A percentile compares a stretch with the other conserved stretches of the same genome.
These are phyloP conservation scores for Oriolus oriolus DNA, from an alignment of 2,113 vertebrate species.

Conservation along the genomic window DNA sequence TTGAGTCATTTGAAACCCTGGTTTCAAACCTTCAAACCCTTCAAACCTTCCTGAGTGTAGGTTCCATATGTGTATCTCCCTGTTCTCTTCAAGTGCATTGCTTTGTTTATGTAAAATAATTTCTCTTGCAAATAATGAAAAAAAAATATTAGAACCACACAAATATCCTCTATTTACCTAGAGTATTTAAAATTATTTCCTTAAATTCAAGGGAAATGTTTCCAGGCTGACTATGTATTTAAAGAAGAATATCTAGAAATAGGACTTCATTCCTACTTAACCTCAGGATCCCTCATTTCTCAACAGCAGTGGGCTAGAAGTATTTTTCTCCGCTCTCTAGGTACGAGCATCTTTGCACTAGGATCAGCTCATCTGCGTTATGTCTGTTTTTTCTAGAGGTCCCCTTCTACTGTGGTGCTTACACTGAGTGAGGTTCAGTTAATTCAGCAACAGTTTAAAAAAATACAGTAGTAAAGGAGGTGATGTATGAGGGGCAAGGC, in stretches of 20 bases:
- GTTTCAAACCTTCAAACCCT: too few species aligned
- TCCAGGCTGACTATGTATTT: not conserved
- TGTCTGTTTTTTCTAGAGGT: not conserved
- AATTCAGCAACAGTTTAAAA: not conserved
- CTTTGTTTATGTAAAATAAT: not conserved
- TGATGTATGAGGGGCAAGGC: not conserved
- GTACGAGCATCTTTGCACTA: not conserved
- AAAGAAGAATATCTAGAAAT: not conserved
- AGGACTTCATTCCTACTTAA: not conserved
- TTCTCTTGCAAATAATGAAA: not conserved
- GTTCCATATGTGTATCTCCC: not conserved
- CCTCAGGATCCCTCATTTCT: not conserved
- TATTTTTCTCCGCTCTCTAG: not conserved
- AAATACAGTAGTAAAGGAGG: not conserved
- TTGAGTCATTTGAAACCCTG: not conserved
- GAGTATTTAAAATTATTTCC: not conserved
- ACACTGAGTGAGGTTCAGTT: not conserved
- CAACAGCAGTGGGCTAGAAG: not conserved
- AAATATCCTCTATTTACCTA: fast-evolving
- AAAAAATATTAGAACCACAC: not conserved
- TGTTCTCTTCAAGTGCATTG: not conserved
- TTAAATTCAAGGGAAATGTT: not conserved
- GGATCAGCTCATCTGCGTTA: not conserved
- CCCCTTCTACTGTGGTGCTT: not conserved
- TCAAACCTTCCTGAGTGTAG: not conserved